Evolutionary conservation across 2,797 vertebrate genomes (phyloP), one percentile per base, ranked within the genome.

Genomic region (Acanthiza pusilla): DNA sequence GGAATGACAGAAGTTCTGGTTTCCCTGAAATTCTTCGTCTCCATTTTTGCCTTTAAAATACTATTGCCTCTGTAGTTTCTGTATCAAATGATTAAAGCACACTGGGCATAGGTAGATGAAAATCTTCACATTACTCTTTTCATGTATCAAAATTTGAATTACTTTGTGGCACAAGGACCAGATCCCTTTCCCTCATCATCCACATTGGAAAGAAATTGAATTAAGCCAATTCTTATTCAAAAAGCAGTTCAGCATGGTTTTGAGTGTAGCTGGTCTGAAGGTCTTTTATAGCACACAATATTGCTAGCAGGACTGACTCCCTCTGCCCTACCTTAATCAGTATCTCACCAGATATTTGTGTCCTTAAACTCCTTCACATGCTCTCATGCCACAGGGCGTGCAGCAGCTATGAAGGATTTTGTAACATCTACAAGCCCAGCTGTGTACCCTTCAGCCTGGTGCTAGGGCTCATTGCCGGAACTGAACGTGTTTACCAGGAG

Each of bases 251-350:
- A 53, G 4, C 36, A 36, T 30, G 13, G 6, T 83, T 65, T 93
- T 60, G 21, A 38, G 10, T 23, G 5, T 21, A 68, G 15, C 21
- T 65, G 25, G 16, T 51, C 34, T 40, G 34, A 77, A 68, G 16
- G 30, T 30, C 30, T 80, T 75, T 40, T 61, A 34, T 17, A 30
- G 15, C 7, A 68, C 13, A 45, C 18, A 20, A 3, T 42, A 26
- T 32, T 0, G 0, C 8, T 48, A 62, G 4, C 23, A 36, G 6
- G 4, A 54, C 29, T 80, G 43, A 81, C 29, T 62, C 40, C 25
- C 20, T 58, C 29, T 71, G 26, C 25, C 10, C 5, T 47, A 51
- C 5, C 18, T 71, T 45, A 58, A 43, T 4, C 5, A 66, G 9
- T 16, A 55, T 27, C 13, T 57, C 20, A 62, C 30, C 40, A 63